Conservation (phyloP, 2,888 invertebrate genomes). For the Himalopsyche anomala region DNA sequence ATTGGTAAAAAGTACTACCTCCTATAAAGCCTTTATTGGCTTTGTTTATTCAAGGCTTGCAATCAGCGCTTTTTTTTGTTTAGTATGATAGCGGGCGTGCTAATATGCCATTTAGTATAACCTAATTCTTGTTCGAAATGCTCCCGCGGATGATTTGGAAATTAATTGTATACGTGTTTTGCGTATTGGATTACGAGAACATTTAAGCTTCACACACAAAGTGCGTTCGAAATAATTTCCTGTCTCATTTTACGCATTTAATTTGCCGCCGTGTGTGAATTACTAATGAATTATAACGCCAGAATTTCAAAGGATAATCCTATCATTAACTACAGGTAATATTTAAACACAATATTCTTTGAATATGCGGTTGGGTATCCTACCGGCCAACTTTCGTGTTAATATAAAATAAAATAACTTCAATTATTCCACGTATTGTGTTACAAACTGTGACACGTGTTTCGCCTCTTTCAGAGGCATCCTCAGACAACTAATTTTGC, state of each 20-base stretch:
- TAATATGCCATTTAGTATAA: constrained; percentile 18
- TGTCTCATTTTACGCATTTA: constrained; percentile 30
- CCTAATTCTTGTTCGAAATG: constrained; percentile 15
- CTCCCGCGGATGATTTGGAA: constrained; percentile 45
- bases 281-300: constrained; percentile 16
- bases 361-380: neutral
- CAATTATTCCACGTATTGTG: too few relatives aligned
- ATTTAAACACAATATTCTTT: neutral
- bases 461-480: too few relatives aligned
- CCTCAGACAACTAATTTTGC: too few relatives aligned
- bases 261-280: constrained; percentile 22
- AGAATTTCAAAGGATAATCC: neutral
- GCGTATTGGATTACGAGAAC: constrained; percentile 50
- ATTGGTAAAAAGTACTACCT: too few relatives aligned
- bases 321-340: neutral
- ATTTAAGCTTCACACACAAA: constrained; percentile 27
- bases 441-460: too few relatives aligned
- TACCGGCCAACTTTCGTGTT: too few relatives aligned
- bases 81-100: neutral
- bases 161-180: constrained; percentile 60
- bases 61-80: neutral
- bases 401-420: too few relatives aligned
- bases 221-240: constrained; percentile 34
- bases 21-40: too few relatives aligned
- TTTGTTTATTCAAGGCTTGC: too few relatives aligned